Percentiles rank a stretch among this genome's conserved stretches.
Evolutionary conservation across 2,797 vertebrate species (phyloP).

Genomic region (Oophaga sylvatica): DNA sequence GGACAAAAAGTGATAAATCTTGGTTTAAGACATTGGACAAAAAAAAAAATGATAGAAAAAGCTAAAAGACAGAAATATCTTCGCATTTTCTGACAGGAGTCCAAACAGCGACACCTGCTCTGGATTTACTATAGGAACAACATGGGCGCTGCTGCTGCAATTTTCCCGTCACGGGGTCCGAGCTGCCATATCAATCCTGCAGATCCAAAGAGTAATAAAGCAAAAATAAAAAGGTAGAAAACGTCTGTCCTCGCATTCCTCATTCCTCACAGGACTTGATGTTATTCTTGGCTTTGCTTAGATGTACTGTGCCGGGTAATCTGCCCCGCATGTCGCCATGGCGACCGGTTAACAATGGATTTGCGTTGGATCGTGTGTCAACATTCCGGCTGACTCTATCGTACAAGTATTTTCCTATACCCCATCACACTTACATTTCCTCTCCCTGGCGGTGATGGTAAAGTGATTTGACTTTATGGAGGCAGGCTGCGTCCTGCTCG

Average conservation of each 20-base stretch:
- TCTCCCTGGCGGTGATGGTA: background rate
- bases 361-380: slow-evolving; percentile 30
- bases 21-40: no score
- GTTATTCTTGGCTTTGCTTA: slow-evolving; percentile 44
- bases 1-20: no score
- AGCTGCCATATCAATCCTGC: slow-evolving; percentile 8
- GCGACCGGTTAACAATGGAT: slow-evolving; percentile 31
- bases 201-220: background rate
- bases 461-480: background rate
- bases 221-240: background rate
- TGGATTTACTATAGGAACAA: slow-evolving; percentile 19
- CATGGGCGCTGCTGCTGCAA: background rate
- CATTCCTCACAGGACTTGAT: background rate
- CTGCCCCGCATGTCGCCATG: slow-evolving; percentile 9
- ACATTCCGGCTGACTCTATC: slow-evolving; percentile 31
- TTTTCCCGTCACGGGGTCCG: slow-evolving; percentile 12
- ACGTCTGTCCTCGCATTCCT: background rate
- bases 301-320: slow-evolving; percentile 30
- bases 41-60: background rate
- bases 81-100: background rate
- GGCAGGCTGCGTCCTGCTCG: slow-evolving; percentile 23
- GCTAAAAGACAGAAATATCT: background rate
- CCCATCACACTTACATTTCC: slow-evolving; percentile 38
- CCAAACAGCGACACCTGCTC: slow-evolving; percentile 29
- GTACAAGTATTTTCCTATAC: slow-evolving; percentile 47